Base-by-base conservation (phyloP, 2,113 vertebrate genomes). In the Acanthochromis polyacanthus region DNA sequence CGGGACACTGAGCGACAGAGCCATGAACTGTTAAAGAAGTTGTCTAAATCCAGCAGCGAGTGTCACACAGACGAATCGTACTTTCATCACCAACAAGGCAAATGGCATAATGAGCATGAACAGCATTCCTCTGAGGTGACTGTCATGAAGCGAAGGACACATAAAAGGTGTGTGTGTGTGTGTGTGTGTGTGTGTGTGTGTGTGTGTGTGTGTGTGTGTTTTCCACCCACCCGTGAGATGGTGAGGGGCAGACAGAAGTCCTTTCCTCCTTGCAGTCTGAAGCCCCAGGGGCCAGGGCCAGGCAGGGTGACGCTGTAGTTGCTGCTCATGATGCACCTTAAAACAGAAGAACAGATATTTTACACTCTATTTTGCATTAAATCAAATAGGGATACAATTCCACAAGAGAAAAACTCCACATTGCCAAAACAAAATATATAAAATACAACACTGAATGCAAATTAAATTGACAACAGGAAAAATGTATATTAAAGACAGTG, bases 201-300 rank as follows among this genome's bases (percentile, higher is more conserved):
- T 40, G 38, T 40, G 12, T 25, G 25, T 25, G 23, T 25, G 23
- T 25, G 1, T 25, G 25, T 25, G 25, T 25, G 25, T 25, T 25
- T 25, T 43, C 56, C 66, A 89, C 96, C 97, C 93, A 98, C 96
- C 91, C 96, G 95, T 71, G 97, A 99, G 91, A 99, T 97, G 22
- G 97, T 98, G 87, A 99, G 95, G 69, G 97, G 97, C 94, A 98
- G 94, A 90, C 97, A 97, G 94, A 99, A 99, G 93, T 99, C 98
- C 91, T 99, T 99, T 73, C 98, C 97, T 38, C 98, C 98, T 92
- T 99, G 98, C 86, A 99, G 97, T 65, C 97, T 96, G 94, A 99
- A 99, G 71, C 98, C 98, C 98, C 98, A 99, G 45, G 98, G 98
- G 86, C 97, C 96, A 0, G 97, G 96, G 81, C 97, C 96, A 9